Conservation (phyloP, 2,888 invertebrate species). For the Limenitis camilla region DNA sequence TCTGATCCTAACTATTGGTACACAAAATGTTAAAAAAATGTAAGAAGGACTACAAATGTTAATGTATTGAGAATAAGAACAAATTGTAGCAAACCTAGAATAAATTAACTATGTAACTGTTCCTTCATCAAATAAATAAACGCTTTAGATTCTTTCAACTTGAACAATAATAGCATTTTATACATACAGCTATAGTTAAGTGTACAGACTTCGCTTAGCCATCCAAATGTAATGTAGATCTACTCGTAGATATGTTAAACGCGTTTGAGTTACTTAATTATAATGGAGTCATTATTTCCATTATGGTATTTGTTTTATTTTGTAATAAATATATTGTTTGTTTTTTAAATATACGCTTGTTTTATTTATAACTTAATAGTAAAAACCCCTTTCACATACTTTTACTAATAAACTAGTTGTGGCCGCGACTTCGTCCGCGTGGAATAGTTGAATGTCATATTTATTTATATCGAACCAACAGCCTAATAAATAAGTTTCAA, state of each 20-base stretch:
- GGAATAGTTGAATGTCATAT: no score
- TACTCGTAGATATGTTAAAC: constrained; percentile 34
- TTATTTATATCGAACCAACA: no score
- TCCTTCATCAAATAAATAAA: constrained; percentile 20
- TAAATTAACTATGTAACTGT: constrained; percentile 16
- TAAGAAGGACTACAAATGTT: neutral
- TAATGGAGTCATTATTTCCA: constrained; percentile 34
- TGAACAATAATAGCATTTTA: constrained; percentile 30
- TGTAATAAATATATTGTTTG: constrained; percentile 59
- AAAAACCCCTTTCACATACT: no score
- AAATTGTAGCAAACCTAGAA: neutral
- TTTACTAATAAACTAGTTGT: no score
- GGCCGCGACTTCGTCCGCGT: no score
- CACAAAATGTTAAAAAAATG: neutral
- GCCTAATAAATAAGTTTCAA: no score
- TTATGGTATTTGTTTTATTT: constrained; percentile 41
- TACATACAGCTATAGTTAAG: constrained; percentile 25
- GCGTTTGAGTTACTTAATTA: constrained; percentile 51
- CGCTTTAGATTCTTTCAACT: constrained; percentile 16
- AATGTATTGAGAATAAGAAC: neutral
- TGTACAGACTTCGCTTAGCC: constrained; percentile 36
- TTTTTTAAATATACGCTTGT: constrained; percentile 37
- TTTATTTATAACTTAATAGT: constrained; percentile 23
- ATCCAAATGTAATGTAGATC: constrained; percentile 30
- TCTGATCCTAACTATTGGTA: no score